A percentile compares a stretch with the other conserved stretches of the same genome.
Conservation (phyloP, 2,113 vertebrate species). For the Crotalus viridis region DNA sequence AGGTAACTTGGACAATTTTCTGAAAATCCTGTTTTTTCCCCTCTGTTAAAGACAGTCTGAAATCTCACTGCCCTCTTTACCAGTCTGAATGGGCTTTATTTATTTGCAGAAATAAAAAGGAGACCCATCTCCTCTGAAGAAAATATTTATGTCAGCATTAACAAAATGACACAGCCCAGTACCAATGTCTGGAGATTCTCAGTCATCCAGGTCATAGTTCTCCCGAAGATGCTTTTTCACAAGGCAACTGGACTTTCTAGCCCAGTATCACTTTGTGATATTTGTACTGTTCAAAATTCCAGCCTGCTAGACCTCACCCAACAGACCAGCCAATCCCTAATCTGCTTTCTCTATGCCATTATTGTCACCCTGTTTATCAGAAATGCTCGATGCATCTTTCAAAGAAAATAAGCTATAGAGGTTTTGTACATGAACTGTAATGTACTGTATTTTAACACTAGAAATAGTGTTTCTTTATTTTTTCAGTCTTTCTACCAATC, state of each 20-base stretch:
- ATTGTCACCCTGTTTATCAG: background rate
- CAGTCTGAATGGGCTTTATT: background rate
- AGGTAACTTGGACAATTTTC: conserved; percentile 71
- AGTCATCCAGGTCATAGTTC: too few relatives aligned
- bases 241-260: too few relatives aligned
- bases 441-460: background rate
- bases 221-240: too few relatives aligned
- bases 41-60: background rate
- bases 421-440: too few relatives aligned
- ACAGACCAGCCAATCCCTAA: background rate
- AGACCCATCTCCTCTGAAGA: background rate
- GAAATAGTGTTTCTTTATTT: background rate
- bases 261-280: background rate
- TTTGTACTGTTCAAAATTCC: background rate
- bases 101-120: background rate
- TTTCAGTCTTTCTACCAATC: background rate
- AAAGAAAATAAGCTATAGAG: too few relatives aligned
- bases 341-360: background rate
- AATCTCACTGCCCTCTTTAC: background rate
- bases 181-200: too few relatives aligned
- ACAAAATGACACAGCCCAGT: background rate
- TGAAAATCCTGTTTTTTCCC: background rate
- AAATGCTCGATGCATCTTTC: background rate
- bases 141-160: background rate
- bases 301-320: background rate